Base-by-base conservation (phyloP, 2,797 vertebrate species). In the Poeciliopsis turneri region DNA sequence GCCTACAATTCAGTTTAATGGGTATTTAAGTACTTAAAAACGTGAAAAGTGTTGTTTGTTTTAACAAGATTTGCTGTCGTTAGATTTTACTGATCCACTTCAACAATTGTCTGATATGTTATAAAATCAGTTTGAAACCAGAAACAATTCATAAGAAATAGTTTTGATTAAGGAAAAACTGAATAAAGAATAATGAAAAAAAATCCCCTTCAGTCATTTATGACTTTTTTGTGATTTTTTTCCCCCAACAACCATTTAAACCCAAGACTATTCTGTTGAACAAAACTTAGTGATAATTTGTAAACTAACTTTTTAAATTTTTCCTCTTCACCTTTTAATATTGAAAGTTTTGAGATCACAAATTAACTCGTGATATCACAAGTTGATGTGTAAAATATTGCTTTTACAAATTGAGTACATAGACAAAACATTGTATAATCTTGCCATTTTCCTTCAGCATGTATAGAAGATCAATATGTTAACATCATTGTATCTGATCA, bases 251-350 rank as follows among this genome's bases (percentile, higher is more conserved):
- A 5, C n/a, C 12, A 30, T 59, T 13, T 30, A 59, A 30, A 28
- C 1, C 2, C 13, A 8, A 33, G 33, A 61, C 59, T 33, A 18
- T 33, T 61, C 3, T 16, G 1, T 33, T 61, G 59, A 61, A 61
- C 5, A 61, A 30, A 61, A 61, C 1, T 5, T 33, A 33, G 28
- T 33, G 4, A 33, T 30, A 1, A 49, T 49, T 18, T 18, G 1
- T 16, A 18, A 64, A 18, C 3, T 18, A 33, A 0, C 9, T 33
- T 9, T 59, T 36, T 36, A 3, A 15, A 30, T 41, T 20, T 30
- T 76, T 66, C 66, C 74, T 78, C 28, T 80, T 86, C 80, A 66
- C 76, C 73, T 76, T 49, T 3, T 55, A 11, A 77, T 43, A 72
- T n/a, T 76, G 55, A 78, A 69, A 77, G 61, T 36, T 33, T 18